A percentile compares a stretch with the other conserved stretches of the same genome.
Evolutionary conservation across 2,888 invertebrate genomes (phyloP).

Genomic region (Sesamia inferens): DNA sequence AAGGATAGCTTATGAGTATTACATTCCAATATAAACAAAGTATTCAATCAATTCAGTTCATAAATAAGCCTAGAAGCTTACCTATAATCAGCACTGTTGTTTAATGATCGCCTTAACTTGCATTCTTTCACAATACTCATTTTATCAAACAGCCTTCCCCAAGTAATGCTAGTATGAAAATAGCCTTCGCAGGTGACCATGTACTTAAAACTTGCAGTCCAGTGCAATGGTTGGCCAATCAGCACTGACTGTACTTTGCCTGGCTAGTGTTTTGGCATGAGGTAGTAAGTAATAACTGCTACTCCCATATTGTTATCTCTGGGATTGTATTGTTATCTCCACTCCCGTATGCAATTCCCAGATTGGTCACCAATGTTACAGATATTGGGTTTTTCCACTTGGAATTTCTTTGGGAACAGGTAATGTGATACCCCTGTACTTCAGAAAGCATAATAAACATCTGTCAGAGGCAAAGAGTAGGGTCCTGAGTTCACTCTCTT

Average conservation of each 20-base stretch:
- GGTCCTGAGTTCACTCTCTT: too few relatives aligned
- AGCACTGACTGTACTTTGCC: too few relatives aligned
- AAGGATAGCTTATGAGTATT: not conserved
- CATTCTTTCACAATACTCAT: not conserved
- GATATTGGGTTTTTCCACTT: too few relatives aligned
- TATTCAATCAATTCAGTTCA: constrained; percentile 6
- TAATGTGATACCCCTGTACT: too few relatives aligned
- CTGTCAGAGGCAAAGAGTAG: too few relatives aligned
- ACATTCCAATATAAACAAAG: constrained; percentile 32
- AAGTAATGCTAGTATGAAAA: not conserved
- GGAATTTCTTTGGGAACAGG: too few relatives aligned
- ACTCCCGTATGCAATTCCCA: too few relatives aligned
- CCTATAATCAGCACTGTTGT: constrained; percentile 1
- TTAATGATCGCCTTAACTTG: constrained; percentile 29
- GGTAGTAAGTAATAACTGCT: not conserved
- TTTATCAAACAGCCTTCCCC: not conserved
- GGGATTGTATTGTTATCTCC: too few relatives aligned
- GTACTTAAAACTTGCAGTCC: not conserved
- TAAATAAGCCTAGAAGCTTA: not conserved
- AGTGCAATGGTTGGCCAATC: not conserved
- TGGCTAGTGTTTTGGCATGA: not conserved
- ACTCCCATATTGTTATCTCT: too few relatives aligned
- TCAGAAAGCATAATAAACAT: too few relatives aligned
- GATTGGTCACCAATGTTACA: too few relatives aligned
- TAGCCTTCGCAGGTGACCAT: not conserved